Base-by-base conservation (phyloP, 1,140 invertebrate genomes). In the Drosophila micromelanica region DNA sequence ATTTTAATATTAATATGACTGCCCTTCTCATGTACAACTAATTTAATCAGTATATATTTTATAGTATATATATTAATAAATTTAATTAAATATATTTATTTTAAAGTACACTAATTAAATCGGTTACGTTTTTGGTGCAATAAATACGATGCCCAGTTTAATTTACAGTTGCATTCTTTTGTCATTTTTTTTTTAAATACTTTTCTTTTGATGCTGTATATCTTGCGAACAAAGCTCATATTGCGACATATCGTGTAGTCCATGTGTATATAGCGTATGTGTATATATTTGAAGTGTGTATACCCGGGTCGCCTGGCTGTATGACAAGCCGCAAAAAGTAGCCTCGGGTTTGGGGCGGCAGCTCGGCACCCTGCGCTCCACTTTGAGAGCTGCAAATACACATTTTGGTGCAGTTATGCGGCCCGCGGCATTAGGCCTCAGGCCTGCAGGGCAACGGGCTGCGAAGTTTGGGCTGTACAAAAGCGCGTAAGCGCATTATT, bases 401-500 rank as follows among this genome's bases (percentile, higher is more conserved):
- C 46, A 54, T 43, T 73, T 73, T 73, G 45, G 48, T 51, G 70
- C 70, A 73, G 60, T 73, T 68, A 52, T 57, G 35, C 27, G 63
- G 63, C 46, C 35, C 32, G 49, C 30, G 17, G 40, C 11, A 30
- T 13, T 9, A 11, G 23, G 60, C 20, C 9, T 12, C 6, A 23
- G 15, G 49, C 17, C 20, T 27, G 27, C 27, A 6, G 55, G 12
- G 15, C 35, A 23, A 51, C 5, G 55, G 17, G 37, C 48, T 46
- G 61, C 43, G 43, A 35, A 60, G 32, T 38, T 45, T 70, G 54
- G 54, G 65, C 55, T 30, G 54, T 51, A 81, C 76, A 81, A 81
- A 81, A 81, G 76, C 76, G 78, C 76, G 78, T 81, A 81, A 81
- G 78, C 76, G 78, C 79, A 81, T 81, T 81, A 81, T 81, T 81